These are phyloP conservation scores for Orientallactaga bullata DNA, from an alignment of 2,113 vertebrate genomes.

Conservation along the genomic window DNA sequence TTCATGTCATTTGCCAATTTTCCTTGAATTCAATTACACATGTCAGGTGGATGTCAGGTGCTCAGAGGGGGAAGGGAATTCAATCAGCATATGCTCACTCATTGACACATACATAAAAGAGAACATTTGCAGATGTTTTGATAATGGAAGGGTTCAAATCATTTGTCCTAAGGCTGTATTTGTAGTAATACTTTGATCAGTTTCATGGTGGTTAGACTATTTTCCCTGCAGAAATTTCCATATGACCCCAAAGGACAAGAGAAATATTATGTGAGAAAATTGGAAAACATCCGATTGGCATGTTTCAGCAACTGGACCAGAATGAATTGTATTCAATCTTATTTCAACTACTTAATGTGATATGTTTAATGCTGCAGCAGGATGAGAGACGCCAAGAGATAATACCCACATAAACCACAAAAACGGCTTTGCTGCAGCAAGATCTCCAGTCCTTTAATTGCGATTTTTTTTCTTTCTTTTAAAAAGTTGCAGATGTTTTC, in stretches of 20 bases:
- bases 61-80: constrained; percentile 20
- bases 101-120: constrained; percentile 72
- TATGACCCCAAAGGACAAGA: constrained; percentile 85
- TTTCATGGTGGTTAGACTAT: constrained; percentile 81
- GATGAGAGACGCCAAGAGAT: constrained; percentile 63
- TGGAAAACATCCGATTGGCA: constrained; percentile 86
- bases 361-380: constrained; percentile 74
- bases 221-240: constrained; percentile 86
- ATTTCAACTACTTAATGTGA: constrained; percentile 85
- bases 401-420: constrained; percentile 77
- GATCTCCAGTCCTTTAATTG: constrained; percentile 11
- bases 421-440: constrained; percentile 45
- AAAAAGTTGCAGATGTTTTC: constrained; percentile 25
- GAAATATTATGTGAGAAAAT: constrained; percentile 87
- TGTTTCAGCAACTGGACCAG: constrained; percentile 82
- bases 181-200: constrained; percentile 83
- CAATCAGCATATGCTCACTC: constrained; percentile 54
- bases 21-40: constrained; percentile 82
- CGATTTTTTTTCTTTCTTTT: background rate
- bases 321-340: constrained; percentile 83
- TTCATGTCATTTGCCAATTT: constrained; percentile 78
- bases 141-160: constrained; percentile 84
- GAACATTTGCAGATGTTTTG: constrained; percentile 84
- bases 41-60: constrained; percentile 67
- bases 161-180: constrained; percentile 83